A percentile compares a stretch with the other conserved stretches of the same genome.
phyloP scores from a whole-genome alignment of 2,888 invertebrate genomes.

The Mayetiola destructor region DNA sequence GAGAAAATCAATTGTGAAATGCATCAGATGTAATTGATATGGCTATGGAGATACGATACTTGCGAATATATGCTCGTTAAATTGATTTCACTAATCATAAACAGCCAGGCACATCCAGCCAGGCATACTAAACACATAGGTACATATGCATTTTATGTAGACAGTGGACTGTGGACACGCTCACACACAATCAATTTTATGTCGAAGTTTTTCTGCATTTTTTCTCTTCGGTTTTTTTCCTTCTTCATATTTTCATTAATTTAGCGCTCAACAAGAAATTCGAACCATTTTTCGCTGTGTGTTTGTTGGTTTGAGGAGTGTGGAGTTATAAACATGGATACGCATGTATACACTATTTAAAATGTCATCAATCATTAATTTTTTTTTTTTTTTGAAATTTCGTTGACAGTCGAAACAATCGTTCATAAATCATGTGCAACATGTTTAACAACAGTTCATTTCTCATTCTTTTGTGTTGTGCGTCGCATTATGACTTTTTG shows the following conservation, averaged over 20 bases:
- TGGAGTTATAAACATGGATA: not conserved
- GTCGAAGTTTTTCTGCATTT: not conserved
- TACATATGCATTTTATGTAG: too few species aligned
- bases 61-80: not conserved
- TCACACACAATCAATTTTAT: not conserved
- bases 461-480: too few species aligned
- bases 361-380: conserved; percentile 12
- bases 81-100: not conserved
- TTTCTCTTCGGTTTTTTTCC: not conserved
- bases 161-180: too few species aligned
- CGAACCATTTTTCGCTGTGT: too few species aligned
- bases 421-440: conserved; percentile 5
- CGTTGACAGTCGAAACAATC: conserved; percentile 6
- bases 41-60: conserved; percentile 1
- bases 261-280: too few species aligned
- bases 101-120: too few species aligned
- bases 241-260: not conserved
- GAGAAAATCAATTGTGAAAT: not conserved
- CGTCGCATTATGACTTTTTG: too few species aligned
- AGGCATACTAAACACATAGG: too few species aligned
- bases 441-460: too few species aligned
- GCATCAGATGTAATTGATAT: conserved; percentile 4
- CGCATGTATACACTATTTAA: not conserved
- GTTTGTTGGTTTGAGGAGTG: too few species aligned
- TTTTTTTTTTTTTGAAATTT: not conserved